These are phyloP conservation scores for Diarsia rubi DNA, from an alignment of 2,888 invertebrate species.

Conservation along the genomic window DNA sequence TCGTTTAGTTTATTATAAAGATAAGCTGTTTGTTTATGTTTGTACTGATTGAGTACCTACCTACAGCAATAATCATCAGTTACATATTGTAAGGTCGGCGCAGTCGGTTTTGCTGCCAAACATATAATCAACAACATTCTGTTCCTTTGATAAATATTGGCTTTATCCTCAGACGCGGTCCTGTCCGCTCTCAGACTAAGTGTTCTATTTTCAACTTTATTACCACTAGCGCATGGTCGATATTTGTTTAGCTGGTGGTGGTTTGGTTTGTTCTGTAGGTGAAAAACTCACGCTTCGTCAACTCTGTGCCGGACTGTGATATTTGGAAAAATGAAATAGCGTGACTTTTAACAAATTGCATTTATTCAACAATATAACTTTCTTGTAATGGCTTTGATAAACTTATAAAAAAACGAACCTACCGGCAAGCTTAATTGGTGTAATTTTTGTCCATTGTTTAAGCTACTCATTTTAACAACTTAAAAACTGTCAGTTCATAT, in stretches of 20 bases:
- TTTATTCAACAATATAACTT: conserved; percentile 65
- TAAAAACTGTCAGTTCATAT: conserved; percentile 4
- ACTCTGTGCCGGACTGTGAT: background rate
- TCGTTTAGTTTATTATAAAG: conserved; percentile 45
- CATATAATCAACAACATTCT: background rate
- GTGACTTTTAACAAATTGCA: conserved; percentile 62
- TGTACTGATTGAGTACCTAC: conserved; percentile 17
- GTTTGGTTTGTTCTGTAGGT: background rate
- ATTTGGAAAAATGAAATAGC: conserved; percentile 3
- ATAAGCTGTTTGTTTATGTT: conserved; percentile 51
- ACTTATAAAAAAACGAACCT: conserved; percentile 14
- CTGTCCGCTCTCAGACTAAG: background rate
- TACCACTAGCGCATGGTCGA: accelerated
- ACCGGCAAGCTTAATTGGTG: conserved; percentile 12
- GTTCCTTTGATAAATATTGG: background rate
- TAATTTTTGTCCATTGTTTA: conserved; percentile 14
- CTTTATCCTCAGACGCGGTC: background rate
- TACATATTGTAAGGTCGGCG: conserved; percentile 7
- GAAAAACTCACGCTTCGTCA: background rate
- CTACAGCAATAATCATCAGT: background rate
- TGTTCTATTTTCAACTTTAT: conserved; percentile 2
- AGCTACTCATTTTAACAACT: conserved; percentile 5
- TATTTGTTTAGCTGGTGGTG: conserved; percentile 10
- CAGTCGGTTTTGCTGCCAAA: background rate
- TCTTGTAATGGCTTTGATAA: conserved; percentile 36